A percentile compares a stretch with the other conserved stretches of the same genome.
phyloP scores from a whole-genome alignment of 2,888 invertebrate genomes.

The Tinea pellionella region DNA sequence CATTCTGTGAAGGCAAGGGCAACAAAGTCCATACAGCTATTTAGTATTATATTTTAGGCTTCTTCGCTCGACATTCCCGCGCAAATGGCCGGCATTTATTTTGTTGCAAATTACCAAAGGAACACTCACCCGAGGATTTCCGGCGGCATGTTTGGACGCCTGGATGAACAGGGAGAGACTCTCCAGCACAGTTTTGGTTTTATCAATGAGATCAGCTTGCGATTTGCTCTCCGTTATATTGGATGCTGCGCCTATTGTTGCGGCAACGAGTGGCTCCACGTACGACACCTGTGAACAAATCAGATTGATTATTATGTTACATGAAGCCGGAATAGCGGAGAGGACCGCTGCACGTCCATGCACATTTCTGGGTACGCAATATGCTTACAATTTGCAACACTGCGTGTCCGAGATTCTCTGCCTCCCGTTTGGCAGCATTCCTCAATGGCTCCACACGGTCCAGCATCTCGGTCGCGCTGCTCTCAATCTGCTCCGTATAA shows the following conservation, averaged over 20 bases:
- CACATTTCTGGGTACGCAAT: too few relatives aligned
- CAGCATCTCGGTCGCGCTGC: slow-evolving; percentile 81
- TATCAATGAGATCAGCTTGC: slow-evolving; percentile 89
- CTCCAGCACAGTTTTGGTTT: slow-evolving; percentile 94
- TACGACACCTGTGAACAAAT: slow-evolving; percentile 67
- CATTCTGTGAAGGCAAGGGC: too few relatives aligned
- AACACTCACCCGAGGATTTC: slow-evolving; percentile 82
- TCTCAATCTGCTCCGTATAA: slow-evolving; percentile 82
- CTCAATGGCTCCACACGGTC: slow-evolving; percentile 89
- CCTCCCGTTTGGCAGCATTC: slow-evolving; percentile 87
- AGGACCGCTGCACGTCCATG: too few relatives aligned
- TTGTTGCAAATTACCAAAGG: too few relatives aligned
- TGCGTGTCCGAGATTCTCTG: slow-evolving; percentile 92
- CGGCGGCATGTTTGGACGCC: slow-evolving; percentile 88
- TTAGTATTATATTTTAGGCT: too few relatives aligned
- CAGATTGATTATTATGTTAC: too few relatives aligned
- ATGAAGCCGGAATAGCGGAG: too few relatives aligned
- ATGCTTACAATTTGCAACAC: slow-evolving; percentile 77
- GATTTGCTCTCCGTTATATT: slow-evolving; percentile 88
- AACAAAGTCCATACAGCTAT: too few relatives aligned
- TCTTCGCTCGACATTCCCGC: too few relatives aligned
- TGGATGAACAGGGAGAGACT: slow-evolving; percentile 88
- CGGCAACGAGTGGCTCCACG: slow-evolving; percentile 87
- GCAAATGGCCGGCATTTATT: too few relatives aligned
- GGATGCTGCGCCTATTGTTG: slow-evolving; percentile 89